Percentiles rank a stretch among this genome's conserved stretches.
phyloP scores from a whole-genome alignment of 2,797 vertebrate species.

The Myiothlypis chrysogaster region DNA sequence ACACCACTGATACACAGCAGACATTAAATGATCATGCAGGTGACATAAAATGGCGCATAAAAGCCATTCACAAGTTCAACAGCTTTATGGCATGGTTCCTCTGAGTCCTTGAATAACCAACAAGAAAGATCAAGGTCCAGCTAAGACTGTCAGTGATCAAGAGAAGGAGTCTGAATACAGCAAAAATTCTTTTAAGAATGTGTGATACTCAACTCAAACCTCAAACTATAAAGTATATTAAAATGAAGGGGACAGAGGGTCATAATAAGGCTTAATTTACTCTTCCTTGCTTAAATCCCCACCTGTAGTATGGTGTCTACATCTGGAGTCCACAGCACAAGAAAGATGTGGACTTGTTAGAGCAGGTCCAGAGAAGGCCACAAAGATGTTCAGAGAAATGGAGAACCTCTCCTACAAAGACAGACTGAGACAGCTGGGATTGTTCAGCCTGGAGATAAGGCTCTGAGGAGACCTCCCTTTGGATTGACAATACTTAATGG shows the following conservation, averaged over 20 bases:
- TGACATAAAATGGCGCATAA: background rate
- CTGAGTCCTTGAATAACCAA: background rate
- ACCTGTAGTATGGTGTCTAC: background rate
- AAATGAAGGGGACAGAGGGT: background rate
- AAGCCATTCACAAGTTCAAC: background rate
- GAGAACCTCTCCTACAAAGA: background rate
- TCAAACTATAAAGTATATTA: background rate
- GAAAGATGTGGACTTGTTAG: background rate
- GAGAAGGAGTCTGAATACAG: background rate
- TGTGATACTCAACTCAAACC: background rate
- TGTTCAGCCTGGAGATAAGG: background rate
- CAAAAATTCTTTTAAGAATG: background rate
- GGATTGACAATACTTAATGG: background rate
- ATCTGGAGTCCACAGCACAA: background rate
- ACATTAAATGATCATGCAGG: background rate
- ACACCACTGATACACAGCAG: background rate
- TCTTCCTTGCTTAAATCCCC: background rate
- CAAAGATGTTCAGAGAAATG: background rate
- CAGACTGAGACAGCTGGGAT: background rate
- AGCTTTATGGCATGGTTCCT: background rate
- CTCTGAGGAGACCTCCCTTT: background rate
- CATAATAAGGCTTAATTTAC: background rate
- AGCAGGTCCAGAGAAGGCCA: background rate
- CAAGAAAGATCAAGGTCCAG: background rate
- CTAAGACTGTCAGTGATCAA: background rate